phyloP scores from a whole-genome alignment of 2,113 vertebrate genomes.

The Solea solea region DNA sequence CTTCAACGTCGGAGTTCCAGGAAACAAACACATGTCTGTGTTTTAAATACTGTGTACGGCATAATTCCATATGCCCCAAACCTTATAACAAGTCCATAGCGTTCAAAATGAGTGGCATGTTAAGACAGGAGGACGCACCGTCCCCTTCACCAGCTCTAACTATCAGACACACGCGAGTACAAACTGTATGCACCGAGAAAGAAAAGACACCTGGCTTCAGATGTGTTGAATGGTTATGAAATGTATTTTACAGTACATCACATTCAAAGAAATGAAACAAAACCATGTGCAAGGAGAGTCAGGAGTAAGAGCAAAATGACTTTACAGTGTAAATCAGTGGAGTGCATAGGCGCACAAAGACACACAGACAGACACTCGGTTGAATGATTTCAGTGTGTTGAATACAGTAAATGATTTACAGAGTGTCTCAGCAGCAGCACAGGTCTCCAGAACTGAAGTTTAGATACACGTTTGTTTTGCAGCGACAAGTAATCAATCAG shows the following conservation, averaged over 20 bases:
- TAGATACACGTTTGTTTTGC: conserved; percentile 12
- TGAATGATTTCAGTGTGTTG: conserved; percentile 62
- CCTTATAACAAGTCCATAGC: background rate
- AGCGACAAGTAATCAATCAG: conserved; percentile 20
- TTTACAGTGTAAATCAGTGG: conserved; percentile 69
- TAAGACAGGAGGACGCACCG: conserved; percentile 47
- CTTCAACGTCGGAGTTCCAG: conserved; percentile 11
- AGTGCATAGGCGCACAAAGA: conserved; percentile 29
- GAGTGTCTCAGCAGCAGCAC: conserved; percentile 47
- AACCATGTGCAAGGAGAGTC: conserved; percentile 62
- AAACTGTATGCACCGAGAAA: background rate
- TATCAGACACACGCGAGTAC: background rate
- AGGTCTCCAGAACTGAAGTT: conserved; percentile 22
- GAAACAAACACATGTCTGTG: conserved; percentile 32
- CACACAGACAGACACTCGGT: conserved; percentile 33
- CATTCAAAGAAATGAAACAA: conserved; percentile 57
- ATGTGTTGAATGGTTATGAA: conserved; percentile 59
- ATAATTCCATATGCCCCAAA: conserved; percentile 30
- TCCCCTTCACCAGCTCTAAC: background rate
- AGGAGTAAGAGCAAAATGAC: conserved; percentile 53
- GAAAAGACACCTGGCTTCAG: conserved; percentile 9
- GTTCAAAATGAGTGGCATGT: conserved; percentile 53
- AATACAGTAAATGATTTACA: conserved; percentile 62
- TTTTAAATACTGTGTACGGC: conserved; percentile 33
- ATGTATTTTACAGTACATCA: conserved; percentile 67